Evolutionary conservation across 2,797 vertebrate species (phyloP), one percentile per base, ranked within the genome.

Genomic region (Margarornis squamiger): DNA sequence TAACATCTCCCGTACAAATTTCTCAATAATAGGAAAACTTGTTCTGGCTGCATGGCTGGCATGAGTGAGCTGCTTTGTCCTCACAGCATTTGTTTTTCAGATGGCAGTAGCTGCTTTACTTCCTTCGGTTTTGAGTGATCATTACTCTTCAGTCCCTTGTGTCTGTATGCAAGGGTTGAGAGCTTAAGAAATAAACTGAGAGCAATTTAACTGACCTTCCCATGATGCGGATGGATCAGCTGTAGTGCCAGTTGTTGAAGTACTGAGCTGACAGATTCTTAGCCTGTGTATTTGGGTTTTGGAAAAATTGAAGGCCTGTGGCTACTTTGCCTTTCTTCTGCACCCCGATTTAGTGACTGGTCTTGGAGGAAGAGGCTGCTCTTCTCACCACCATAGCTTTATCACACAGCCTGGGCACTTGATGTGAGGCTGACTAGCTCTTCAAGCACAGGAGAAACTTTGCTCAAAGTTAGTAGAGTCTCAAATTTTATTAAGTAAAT

Each of bases 51-150:
- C 0, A 0, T 57, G 81, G 54, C 24, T 74, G 87, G 49, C 57
- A 58, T 0, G 3, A 45, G 61, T 0, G 7, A 80, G 84, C 73
- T 43, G 68, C 68, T 95, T 75, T 32, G 57, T 84, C 85, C 76
- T 8, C 51, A 11, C 19, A n/a, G 36, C 49, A 27, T 78, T 89
- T 73, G 76, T 54, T 88, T 92, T 66, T 95, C 83, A 48, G 73
- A 36, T 78, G 82, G 88, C 49, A 78, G 73, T 80, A 86, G 86
- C 86, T 95, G 54, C 70, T 92, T 73, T 48, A 5, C 83, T 58
- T 82, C 55, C 39, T 79, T 58, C 45, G 36, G 14, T 58, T 94
- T 80, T 41, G 73, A 78, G 77, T 8, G 58, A 32, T 68, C 32
- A 4, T 83, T 79, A 63, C 32, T 91, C 67, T 59, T 43, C 9